Evolutionary conservation across 2,888 invertebrate species (phyloP), one percentile per base, ranked within the genome.

Genomic region (Hartigia nigra): DNA sequence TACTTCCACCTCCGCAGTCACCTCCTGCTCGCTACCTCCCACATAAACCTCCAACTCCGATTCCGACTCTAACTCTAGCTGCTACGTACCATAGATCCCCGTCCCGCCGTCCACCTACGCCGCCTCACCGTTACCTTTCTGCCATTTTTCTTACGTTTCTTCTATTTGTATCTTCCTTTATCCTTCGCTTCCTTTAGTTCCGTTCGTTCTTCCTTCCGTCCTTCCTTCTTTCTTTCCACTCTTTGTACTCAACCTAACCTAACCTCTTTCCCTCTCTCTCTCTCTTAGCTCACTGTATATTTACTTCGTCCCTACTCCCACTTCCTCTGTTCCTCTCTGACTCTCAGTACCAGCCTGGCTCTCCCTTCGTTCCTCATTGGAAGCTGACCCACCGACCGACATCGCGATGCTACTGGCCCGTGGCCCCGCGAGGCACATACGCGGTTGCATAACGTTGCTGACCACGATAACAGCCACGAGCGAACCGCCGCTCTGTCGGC

Each of bases 381-480:
- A 79, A 81, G 81, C 81, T 84, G 84, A 83, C 83, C 84, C 80
- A 85, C 78, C 83, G 82, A 84, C 85, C 85, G 83, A 85, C 83
- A 84, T 84, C 82, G 78, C 77, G 80, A 83, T 55, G 23, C 55
- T 55, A 55, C 55, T 55, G 55, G 55, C 55, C 55, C 55, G 55
- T 23, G 23, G 9, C 23, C 2, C 55, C 55, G 55, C 55, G 55
- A 55, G 55, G 55, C 55, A 23, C 55, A 23, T 55, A 55, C 55
- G 55, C 55, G 55, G 55, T 86, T 87, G 85, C 85, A 85, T 85
- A 86, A 86, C 83, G 79, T 77, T 76, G 37, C 78, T 85, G 87
- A 88, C 72, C 31, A 34, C 31, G 72, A 72, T 72, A 34, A 34
- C 72, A 34, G 72, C 12, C 72, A 34, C 72, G 72, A 31, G 31